A percentile compares a stretch with the other conserved stretches of the same genome.
Conservation (phyloP, 2,888 invertebrate species). For the Erannis defoliaria region DNA sequence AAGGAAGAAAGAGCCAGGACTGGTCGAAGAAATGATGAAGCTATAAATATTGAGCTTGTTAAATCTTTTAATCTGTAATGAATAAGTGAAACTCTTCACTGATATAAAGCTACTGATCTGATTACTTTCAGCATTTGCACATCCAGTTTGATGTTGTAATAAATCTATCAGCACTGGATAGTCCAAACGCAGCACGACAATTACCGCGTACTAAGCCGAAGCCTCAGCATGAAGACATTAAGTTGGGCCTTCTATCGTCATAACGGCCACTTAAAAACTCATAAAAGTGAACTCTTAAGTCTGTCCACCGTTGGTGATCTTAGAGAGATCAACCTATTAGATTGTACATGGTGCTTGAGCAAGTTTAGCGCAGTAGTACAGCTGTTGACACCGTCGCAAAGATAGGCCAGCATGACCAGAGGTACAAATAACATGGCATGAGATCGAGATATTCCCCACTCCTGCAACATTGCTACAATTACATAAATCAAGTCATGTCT, state of each 20-base stretch:
- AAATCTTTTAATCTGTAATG: no score
- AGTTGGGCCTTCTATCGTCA: constrained; percentile 65
- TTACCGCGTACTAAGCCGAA: constrained; percentile 51
- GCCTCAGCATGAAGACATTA: constrained; percentile 72
- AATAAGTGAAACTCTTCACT: no score
- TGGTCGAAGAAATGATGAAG: no score
- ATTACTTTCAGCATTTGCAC: neutral
- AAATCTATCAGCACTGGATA: neutral
- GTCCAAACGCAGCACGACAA: constrained; percentile 58
- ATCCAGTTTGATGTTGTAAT: neutral
- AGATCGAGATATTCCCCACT: neutral
- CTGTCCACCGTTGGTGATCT: constrained; percentile 59
- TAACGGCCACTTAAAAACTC: constrained; percentile 83
- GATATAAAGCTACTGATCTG: no score
- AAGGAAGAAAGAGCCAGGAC: no score
- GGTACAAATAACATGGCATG: no score
- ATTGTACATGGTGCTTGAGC: constrained; percentile 30
- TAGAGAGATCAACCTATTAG: constrained; percentile 56
- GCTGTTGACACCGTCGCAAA: constrained; percentile 9
- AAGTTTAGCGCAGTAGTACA: constrained; percentile 1
- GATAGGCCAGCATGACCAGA: neutral
- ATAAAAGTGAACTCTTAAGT: constrained; percentile 73
- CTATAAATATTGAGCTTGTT: no score
- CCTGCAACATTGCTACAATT: neutral
- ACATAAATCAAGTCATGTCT: no score